Evolutionary conservation across 2,888 invertebrate genomes (phyloP), one percentile per base, ranked within the genome.

Genomic region (Drosophila anomalata): DNA sequence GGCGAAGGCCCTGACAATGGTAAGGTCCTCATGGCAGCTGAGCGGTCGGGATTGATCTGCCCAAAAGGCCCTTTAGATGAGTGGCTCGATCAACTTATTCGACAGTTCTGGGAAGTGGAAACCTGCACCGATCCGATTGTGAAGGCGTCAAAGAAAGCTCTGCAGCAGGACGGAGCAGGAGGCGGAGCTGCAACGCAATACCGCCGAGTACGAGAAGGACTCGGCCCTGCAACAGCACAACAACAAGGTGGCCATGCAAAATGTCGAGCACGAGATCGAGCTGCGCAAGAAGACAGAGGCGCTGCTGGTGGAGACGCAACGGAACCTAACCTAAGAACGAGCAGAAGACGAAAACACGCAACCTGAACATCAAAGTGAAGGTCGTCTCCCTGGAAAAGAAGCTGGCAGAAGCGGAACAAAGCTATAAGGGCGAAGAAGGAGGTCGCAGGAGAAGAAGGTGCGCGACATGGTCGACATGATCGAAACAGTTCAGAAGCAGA

Each of bases 241-340:
- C 90, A 94, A 96, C 73, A 97, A 97, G 91, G 44, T 42, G 91
- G 94, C 96, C 73, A 96, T 97, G 92, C 94, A 98, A 59, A 97
- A 97, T 92, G 94, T 96, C 24, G 98, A 98, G 79, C 94, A 95
- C 78, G 99, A 99, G 92, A 93, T 94, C 6, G 98, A 98, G 76
- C 91, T 94, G 24, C 94, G 96, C 60, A 94, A 96, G 78, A 98
- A 98, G 91, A 95, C 96, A 0, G 98, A 99, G 92, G 93, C 94
- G 24, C 93, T 95, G 77, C 93, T 96, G 55, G 93, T 93, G 33
- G 98, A 98, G 77, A 93, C 96, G 9, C 97, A 97, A 90, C 95
- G 96, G 65, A 95, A 96, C 78, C 94, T 98, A 54, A 14, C 14
- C 14, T 14, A 97, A 98, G 81, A 96, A 96, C 75, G 98, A 98